These are phyloP conservation scores for Brachionus paranguensis DNA, from an alignment of 1,140 invertebrate genomes.

Conservation along the genomic window DNA sequence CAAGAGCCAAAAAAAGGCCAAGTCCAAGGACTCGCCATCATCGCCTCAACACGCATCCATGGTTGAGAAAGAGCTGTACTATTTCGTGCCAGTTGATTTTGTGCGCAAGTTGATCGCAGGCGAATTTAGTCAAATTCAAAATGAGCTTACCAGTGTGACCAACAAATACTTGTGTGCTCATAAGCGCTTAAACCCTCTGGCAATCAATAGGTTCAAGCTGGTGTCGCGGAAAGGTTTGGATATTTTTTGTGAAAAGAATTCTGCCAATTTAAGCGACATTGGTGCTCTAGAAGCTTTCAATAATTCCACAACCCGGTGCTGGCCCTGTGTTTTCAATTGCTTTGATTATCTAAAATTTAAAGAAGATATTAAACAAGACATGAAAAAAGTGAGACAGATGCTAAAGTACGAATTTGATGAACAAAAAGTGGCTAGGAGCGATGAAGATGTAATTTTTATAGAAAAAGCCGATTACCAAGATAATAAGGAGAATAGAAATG, in stretches of 20 bases:
- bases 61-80: background rate
- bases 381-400: background rate
- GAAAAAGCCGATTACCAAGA: background rate
- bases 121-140: background rate
- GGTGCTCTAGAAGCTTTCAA: slow-evolving; percentile 22
- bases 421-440: background rate
- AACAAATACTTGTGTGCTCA: background rate
- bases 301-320: slow-evolving; percentile 2
- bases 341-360: slow-evolving; percentile 25
- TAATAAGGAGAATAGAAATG: background rate
- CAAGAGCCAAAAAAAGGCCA: background rate
- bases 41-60: background rate
- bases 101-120: background rate
- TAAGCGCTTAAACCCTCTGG: background rate
- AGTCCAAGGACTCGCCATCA: background rate
- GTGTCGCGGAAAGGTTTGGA: background rate
- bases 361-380: slow-evolving; percentile 22
- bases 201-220: background rate
- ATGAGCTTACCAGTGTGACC: background rate
- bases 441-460: background rate
- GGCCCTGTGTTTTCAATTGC: background rate
- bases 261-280: background rate
- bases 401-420: background rate
- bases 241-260: background rate
- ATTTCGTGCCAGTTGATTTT: background rate